Evolutionary conservation across 2,797 vertebrate genomes (phyloP).

Genomic region (Remorina albescens): DNA sequence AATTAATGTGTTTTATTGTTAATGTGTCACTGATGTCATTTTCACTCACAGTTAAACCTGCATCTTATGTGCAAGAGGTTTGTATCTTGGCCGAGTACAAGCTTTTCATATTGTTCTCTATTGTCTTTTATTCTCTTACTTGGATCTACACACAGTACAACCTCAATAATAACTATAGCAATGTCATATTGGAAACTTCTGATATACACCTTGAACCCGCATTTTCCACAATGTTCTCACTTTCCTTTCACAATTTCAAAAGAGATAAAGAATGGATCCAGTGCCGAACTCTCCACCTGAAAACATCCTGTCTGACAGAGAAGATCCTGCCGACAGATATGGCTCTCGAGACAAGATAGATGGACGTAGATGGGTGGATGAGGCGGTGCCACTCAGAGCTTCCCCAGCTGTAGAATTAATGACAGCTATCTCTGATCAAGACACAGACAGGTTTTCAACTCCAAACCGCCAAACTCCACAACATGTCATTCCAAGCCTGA

Average conservation of each 20-base stretch:
- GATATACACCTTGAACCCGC: neutral
- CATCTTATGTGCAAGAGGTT: no score
- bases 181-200: neutral
- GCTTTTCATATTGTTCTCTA: no score
- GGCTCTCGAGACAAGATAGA: neutral
- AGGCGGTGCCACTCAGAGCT: rapidly evolving
- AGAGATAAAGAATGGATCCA: slow-evolving; percentile 25
- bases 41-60: no score
- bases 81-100: no score
- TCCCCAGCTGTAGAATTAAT: neutral
- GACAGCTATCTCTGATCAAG: neutral
- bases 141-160: neutral
- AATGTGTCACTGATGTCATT: no score
- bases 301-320: neutral
- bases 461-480: neutral
- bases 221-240: neutral
- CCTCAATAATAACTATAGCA: neutral
- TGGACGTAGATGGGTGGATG: rapidly evolving
- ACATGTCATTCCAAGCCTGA: neutral
- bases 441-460: no score
- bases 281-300: neutral
- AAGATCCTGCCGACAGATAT: neutral
- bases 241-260: neutral
- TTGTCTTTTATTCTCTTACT: no score
- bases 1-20: neutral